A percentile compares a stretch with the other conserved stretches of the same genome.
These are phyloP conservation scores for Eupithecia exiguata DNA, from an alignment of 2,888 invertebrate genomes.

Conservation along the genomic window DNA sequence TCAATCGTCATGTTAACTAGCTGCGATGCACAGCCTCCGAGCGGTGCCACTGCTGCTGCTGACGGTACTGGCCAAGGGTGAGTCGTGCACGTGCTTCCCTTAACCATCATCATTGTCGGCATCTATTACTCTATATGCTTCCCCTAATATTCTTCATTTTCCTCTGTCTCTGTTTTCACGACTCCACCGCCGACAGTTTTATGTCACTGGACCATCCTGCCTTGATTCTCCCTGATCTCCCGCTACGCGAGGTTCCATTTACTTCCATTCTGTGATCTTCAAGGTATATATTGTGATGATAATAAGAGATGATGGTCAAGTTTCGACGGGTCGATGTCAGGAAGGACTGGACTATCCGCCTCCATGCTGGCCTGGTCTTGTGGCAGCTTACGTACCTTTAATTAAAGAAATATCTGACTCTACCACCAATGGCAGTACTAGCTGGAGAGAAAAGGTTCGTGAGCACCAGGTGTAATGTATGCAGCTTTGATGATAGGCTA, in stretches of 20 bases:
- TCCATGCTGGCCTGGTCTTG: background rate
- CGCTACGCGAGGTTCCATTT: background rate
- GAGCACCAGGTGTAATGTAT: background rate
- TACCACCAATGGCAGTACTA: too few species aligned
- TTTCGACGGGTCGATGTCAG: too few species aligned
- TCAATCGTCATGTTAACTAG: conserved; percentile 44
- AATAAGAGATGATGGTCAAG: background rate
- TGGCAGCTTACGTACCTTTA: background rate
- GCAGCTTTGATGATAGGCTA: background rate
- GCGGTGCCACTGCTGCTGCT: conserved; percentile 13
- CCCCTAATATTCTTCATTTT: too few species aligned
- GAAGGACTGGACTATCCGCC: too few species aligned
- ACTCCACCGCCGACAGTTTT: too few species aligned
- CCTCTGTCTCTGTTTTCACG: too few species aligned
- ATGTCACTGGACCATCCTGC: too few species aligned
- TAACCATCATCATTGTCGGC: too few species aligned
- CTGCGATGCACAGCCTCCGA: conserved; percentile 24
- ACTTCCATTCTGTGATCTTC: background rate
- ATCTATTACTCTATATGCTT: too few species aligned
- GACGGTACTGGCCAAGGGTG: conserved; percentile 9
- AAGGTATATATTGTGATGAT: background rate
- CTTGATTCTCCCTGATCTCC: too few species aligned
- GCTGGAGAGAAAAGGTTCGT: too few species aligned
- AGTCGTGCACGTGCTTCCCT: background rate
- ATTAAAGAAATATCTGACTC: too few species aligned